Base-by-base conservation (phyloP, 2,888 invertebrate genomes). In the Magallana nippona region DNA sequence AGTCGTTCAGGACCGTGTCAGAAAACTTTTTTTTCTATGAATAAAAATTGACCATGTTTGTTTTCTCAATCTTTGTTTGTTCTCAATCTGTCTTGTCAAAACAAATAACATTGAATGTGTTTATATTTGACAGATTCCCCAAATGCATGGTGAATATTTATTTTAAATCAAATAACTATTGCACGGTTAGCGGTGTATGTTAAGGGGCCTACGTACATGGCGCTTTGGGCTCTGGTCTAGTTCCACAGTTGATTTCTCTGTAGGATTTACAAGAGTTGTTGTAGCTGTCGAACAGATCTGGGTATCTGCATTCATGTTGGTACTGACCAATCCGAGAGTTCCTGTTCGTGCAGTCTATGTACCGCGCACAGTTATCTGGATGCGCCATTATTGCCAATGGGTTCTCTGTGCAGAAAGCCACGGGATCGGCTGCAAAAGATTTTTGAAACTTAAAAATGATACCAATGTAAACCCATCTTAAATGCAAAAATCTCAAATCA, bases 261-360 rank as follows among this genome's bases (percentile, higher is more conserved):
- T 86, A 89, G n/a, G 84, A 85, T 81, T 88, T 85, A 77, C 90
- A 90, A 2, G 87, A 83, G 56, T 86, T 86, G 58, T 88, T 88
- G 10, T 71, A 83, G 10, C 84, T 86, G 22, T 88, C 88, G 77
- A 88, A 89, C n/a, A 90, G 85, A 57, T 89, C 87, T 1, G 88
- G 86, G 82, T 90, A 90, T 11, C 86, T 86, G 82, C 90, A 90
- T 82, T 90, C 90, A 78, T 88, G 83, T 5, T 88, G 85, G 71
- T 84, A 88, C 79, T 86, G 89, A 1, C 89, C 88, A 44, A 89
- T 83, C 78, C 85, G 82, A 17, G 89, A 88, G 32, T 88, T 87
- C 62, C 83, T 77, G 19, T 87, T 87, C 0, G 86, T 86, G 83
- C 90, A 90, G 84, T 89, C 88, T 27, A 86, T 87, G 62, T 88